Base-by-base conservation (phyloP, 1,140 invertebrate species). In the Drosophila parabipectinata region DNA sequence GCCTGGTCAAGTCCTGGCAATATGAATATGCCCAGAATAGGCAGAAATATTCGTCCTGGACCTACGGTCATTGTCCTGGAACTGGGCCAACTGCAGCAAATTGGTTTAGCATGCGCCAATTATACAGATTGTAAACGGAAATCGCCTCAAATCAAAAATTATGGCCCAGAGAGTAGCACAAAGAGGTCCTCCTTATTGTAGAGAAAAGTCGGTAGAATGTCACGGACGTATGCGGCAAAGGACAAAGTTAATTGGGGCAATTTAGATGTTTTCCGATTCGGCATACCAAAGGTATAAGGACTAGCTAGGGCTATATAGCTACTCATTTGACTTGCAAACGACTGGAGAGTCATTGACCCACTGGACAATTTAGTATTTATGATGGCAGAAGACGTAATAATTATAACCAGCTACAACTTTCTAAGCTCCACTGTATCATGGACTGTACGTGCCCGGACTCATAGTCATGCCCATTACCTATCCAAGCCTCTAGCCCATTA, bases 41-140 rank as follows among this genome's bases (percentile, higher is more conserved):
- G 39, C 64, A 28, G 45, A 30, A 15, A 18, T 26, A 41, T 63
- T 14, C 54, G 15, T 37, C 14, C 14, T 7, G 7, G 4, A 10
- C 44, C 44, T 18, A 34, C 66, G 60, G 72, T 64, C 72, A 75
- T 75, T 75, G 72, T 75, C 72, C 72, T 41, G 44, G 14, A 24
- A 73, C 57, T 55, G 41, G 68, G 59, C 15, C 39, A 66, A 74
- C 69, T 74, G 71, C 72, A 74, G 72, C 72, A 74, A 75, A 75
- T 75, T 53, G 71, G 34, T 48, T 48, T 58, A 64, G 53, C 72
- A 57, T 75, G 72, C 39, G 53, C 60, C 60, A 75, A 75, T 75
- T 75, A 75, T 75, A 75, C 72, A 75, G 72, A 75, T 73, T 75
- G 54, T 75, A 54, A 75, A 73, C 53, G 72, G 60, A 75, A 74